Base-by-base conservation (phyloP, 92 coral and sea anemone genomes). In the Phenganax marumi region DNA sequence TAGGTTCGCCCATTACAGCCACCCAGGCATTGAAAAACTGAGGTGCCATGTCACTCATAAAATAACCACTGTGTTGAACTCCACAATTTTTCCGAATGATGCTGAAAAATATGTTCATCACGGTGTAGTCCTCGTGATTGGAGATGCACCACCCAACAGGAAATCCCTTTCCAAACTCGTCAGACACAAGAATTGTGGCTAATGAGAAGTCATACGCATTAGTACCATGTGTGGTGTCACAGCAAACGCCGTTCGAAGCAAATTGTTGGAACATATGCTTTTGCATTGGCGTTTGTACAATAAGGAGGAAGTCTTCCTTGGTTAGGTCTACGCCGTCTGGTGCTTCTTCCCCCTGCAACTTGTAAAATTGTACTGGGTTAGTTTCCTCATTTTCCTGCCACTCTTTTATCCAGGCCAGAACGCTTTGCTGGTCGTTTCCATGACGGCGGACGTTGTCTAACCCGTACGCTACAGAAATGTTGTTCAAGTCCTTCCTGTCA, bases 61-160 rank as follows among this genome's bases (percentile, higher is more conserved):
- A 81, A 50, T 22, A 91, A 33, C 23, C 12, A 2, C 75, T 61
- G 46, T 73, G 57, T 23, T 80, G 81, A 12, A 72, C 43, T 12
- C 92, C 86, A 53, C 88, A 84, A 25, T 84, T 88, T 49, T 84
- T 62, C 18, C 50, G 84, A 7, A 88, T 68, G 65, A 85, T 81
- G 16, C 54, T 24, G 60, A 84, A 88, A 76, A 91, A 88, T 12
- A 84, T 55, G 39, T 70, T 65, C 90, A 91, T 83, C 7, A 71
- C 63, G 8, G 91, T 85, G 52, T 84, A 83, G 73, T 91, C 91
- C 70, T 91, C 92, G 21, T 88, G 90, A 70, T 80, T 88, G 14
- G 91, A 86, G 17, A 91, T 66, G 52, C 90, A 86, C 95, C 95
- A 91, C 47, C 87, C 95, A 18, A 76, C 90, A 1, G 95, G 95